These are phyloP conservation scores for Mionectes macconnelli DNA, from an alignment of 2,113 vertebrate genomes.

Conservation along the genomic window DNA sequence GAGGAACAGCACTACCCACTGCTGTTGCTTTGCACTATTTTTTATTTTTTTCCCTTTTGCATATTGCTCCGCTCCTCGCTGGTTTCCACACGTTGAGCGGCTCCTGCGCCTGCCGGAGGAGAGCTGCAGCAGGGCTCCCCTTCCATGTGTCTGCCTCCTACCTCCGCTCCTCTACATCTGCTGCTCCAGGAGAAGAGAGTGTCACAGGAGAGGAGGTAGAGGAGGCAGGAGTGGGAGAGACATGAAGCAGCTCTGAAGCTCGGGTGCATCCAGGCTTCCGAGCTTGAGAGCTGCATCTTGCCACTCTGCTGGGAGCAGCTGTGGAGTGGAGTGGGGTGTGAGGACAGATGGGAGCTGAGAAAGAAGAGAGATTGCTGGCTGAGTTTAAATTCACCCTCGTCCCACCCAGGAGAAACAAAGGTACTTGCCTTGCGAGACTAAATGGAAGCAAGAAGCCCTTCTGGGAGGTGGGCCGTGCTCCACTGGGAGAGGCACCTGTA, in stretches of 20 bases:
- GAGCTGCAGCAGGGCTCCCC: constrained; percentile 57
- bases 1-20: constrained; percentile 67
- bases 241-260: constrained; percentile 52
- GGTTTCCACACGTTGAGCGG: constrained; percentile 28
- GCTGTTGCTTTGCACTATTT: constrained; percentile 58
- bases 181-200: constrained; percentile 54
- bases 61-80: constrained; percentile 21
- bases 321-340: constrained; percentile 57
- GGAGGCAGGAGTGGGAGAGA: constrained; percentile 60
- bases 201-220: constrained; percentile 45
- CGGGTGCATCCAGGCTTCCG: constrained; percentile 47
- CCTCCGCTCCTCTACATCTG: constrained; percentile 55
- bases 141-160: constrained; percentile 64
- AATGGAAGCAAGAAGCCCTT: not conserved
- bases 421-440: constrained; percentile 22
- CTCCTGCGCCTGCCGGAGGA: constrained; percentile 43
- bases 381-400: constrained; percentile 39
- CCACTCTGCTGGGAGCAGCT: constrained; percentile 56
- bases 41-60: constrained; percentile 23
- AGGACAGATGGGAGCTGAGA: constrained; percentile 67
- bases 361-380: constrained; percentile 56
- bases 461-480: not conserved
- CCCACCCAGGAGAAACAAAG: constrained; percentile 46
- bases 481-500: not conserved
- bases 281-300: constrained; percentile 43